Conservation (phyloP, 2,113 vertebrate species). For the Trinectes maculatus region DNA sequence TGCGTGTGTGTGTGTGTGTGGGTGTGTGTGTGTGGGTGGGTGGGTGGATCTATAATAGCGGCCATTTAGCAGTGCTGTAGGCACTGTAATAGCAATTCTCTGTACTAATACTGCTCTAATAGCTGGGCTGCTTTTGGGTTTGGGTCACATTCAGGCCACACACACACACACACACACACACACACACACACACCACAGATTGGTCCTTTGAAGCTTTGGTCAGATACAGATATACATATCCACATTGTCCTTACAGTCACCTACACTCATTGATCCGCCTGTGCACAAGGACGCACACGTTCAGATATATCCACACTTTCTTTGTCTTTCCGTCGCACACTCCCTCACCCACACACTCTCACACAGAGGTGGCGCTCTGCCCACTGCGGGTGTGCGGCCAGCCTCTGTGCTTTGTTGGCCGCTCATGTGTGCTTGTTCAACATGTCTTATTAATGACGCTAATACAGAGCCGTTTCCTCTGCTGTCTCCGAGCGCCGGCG, state of each 20-base stretch:
- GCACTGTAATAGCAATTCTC: slow-evolving; percentile 73
- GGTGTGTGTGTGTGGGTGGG: slow-evolving; percentile 25
- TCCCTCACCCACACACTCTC: not conserved
- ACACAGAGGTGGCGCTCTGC: slow-evolving; percentile 30
- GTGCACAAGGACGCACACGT: not conserved
- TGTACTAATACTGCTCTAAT: slow-evolving; percentile 75
- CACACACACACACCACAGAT: slow-evolving; percentile 9
- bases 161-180: slow-evolving; percentile 65
- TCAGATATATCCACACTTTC: not conserved
- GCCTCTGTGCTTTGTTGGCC: slow-evolving; percentile 72
- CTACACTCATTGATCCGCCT: no score
- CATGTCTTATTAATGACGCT: slow-evolving; percentile 69
- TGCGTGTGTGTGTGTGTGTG: slow-evolving; percentile 35
- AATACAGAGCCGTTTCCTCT: slow-evolving; percentile 65
- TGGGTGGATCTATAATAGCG: slow-evolving; percentile 58
- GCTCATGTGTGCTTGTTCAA: slow-evolving; percentile 49
- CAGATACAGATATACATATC: slow-evolving; percentile 8
- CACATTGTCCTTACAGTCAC: no score
- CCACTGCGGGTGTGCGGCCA: slow-evolving; percentile 54
- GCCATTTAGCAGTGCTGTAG: slow-evolving; percentile 71
- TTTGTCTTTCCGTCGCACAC: not conserved
- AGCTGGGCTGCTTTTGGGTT: slow-evolving; percentile 67
- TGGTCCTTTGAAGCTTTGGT: slow-evolving; percentile 11
- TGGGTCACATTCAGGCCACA: slow-evolving; percentile 73
- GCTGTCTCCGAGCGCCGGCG: slow-evolving; percentile 39